These are phyloP conservation scores for Odobenus rosmarus DNA, from an alignment of 2,113 vertebrate species.

Conservation along the genomic window DNA sequence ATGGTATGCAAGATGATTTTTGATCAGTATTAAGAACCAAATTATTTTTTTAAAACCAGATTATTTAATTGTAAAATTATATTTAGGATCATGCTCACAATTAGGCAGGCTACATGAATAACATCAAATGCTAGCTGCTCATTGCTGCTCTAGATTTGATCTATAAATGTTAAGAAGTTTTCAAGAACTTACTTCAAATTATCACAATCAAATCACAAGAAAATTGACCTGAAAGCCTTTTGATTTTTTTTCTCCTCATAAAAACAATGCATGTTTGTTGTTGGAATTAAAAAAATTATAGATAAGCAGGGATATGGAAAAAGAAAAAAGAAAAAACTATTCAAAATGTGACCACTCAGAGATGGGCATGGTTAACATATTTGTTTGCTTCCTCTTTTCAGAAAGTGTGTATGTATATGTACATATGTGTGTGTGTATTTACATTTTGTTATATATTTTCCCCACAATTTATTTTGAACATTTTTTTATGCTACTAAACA, in stretches of 20 bases:
- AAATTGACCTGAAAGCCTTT: neutral
- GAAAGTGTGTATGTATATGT: neutral
- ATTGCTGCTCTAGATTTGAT: neutral
- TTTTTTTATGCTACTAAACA: conserved; percentile 10
- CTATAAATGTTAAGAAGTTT: neutral
- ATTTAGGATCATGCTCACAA: neutral
- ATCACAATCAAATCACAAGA: neutral
- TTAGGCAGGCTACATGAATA: neutral
- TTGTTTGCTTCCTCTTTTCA: neutral
- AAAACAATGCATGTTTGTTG: neutral
- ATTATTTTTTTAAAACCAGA: neutral
- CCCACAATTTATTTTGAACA: neutral
- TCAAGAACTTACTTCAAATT: neutral
- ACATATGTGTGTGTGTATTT: neutral
- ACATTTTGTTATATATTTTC: neutral
- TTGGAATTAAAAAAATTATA: neutral
- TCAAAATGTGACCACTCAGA: neutral
- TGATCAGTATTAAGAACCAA: neutral
- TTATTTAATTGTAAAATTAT: neutral
- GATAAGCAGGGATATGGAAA: neutral
- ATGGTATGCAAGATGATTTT: neutral
- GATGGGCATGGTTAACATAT: neutral
- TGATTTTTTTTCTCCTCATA: neutral
- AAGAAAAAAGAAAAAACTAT: neutral
- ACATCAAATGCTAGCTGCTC: neutral